Evolutionary conservation across 2,888 invertebrate species (phyloP), one percentile per base, ranked within the genome.

Genomic region (Lasioglossum zephyrum): DNA sequence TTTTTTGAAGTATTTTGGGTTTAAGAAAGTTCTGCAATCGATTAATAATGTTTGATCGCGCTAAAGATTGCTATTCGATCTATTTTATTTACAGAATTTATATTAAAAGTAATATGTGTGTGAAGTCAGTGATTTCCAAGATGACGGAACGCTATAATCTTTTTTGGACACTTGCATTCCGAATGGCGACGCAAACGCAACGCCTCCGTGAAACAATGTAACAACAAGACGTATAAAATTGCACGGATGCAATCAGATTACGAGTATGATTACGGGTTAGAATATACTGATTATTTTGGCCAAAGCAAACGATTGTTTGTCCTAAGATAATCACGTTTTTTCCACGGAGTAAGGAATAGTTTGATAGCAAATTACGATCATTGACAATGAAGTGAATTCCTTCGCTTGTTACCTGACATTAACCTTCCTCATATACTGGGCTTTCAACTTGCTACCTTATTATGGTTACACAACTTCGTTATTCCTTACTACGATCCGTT

Each of bases 301-400:
- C 3, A 53, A 8, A 53, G 3, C 53, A 22, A 8, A 53, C 53
- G 22, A 53, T 22, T 53, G 8, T 4, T 53, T 8, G 53, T 53
- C 2, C 22, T 22, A 8, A 44, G 53, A 8, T 22, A 22, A 53
- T 53, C 22, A 22, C 0, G 53, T 57, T 57, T 57, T 11, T n/a
- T 0, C 11, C 4, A 4, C 0, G 44, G 4, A 11, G 4, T 11
- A n/a, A 57, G n/a, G 8, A n/a, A 26, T 26, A 13, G 26, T 26
- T n/a, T 4, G 26, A 57, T 31, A 16, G 60, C 4, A 60, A 26
- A 26, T 26, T 26, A 26, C 60, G 26, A 26, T 16, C 13, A 16
- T 60, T 31, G 5, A 31, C 26, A 31, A 60, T 5, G 16, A 60
- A 31, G 26, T 31, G 13, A 60, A 26, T 26, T 60, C 9, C 13